Base-by-base conservation (phyloP, 2,888 invertebrate genomes). In the Caenorhabditis sinica region DNA sequence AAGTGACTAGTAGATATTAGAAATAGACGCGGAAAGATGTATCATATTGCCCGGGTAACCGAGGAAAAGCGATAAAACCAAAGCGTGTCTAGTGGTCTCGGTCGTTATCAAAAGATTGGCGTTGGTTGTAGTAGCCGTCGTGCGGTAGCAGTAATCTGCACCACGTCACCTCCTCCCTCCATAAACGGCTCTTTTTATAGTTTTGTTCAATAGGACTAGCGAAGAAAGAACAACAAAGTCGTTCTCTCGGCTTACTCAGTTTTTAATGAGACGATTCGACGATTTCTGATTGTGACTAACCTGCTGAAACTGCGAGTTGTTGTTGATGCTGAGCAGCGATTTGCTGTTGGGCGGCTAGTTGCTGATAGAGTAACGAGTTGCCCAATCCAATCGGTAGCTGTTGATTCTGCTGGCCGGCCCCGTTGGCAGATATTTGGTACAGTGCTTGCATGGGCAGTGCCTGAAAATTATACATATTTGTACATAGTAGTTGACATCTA, bases 391-490 rank as follows among this genome's bases (percentile, higher is more conserved):
- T 80, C 13, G 75, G 76, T 25, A 85, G 36, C 30, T 81, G 77
- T 36, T 81, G 85, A 61, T 73, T 76, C 25, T 85, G 85, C 63
- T 75, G 80, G 30, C 23, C 33, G 0, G 73, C 73, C 17, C 75
- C 63, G 8, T 74, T 83, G 58, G 83, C 87, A 5, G 86, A 69
- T 33, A 88, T 82, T 68, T 88, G 89, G 69, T 88, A 89, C 65
- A 88, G 76, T 51, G 88, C 82, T 85, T 89, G 89, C 89, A 89
- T 89, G 53, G 84, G 84, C 72, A 84, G 68, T 36, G 84, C 83
- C 88, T 89, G 87, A 69, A 89, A 86, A 45, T 23, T 33, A 43
- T 17, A 43, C 6, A 33, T 17, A 61, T 43, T 40, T 56, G 53
- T 23, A 56, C 13, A 53, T 15, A 15, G 23, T 25, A 30, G 13